A percentile compares a stretch with the other conserved stretches of the same genome.
phyloP scores from a whole-genome alignment of 2,113 vertebrate genomes.

The Morone chrysops region DNA sequence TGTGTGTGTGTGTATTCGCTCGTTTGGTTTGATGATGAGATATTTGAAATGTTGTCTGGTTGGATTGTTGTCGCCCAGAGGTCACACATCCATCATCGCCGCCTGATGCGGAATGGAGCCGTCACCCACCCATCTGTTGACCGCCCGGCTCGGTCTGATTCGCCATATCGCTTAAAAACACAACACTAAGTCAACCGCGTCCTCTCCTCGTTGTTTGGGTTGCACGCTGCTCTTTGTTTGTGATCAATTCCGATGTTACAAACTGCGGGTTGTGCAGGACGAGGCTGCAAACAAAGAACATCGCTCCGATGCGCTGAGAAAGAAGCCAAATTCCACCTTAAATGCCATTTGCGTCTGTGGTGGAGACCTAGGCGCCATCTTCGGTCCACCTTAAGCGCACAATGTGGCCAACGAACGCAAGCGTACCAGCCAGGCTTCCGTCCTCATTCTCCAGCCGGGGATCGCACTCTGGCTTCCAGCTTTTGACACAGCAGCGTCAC shows the following conservation, averaged over 20 bases:
- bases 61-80: constrained; percentile 5
- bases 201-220: background rate
- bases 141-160: constrained; percentile 17
- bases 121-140: constrained; percentile 64
- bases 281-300: constrained; percentile 71
- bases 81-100: constrained; percentile 50
- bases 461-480: constrained; percentile 81
- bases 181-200: background rate
- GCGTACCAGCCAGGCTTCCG: constrained; percentile 83
- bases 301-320: constrained; percentile 31
- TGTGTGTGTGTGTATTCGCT: background rate
- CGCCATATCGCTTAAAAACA: constrained; percentile 6
- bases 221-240: constrained; percentile 19
- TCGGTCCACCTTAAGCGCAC: constrained; percentile 86
- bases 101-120: constrained; percentile 47
- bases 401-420: constrained; percentile 77
- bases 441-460: constrained; percentile 82
- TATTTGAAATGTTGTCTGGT: background rate
- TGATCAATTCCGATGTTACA: background rate
- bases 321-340: constrained; percentile 80
- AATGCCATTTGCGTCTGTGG: constrained; percentile 66
- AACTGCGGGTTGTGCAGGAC: background rate
- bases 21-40: too few species aligned
- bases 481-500: constrained; percentile 81
- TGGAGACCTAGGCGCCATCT: constrained; percentile 63